These are phyloP conservation scores for Caenorhabditis remanei DNA, from an alignment of 1,140 invertebrate species.

Conservation along the genomic window DNA sequence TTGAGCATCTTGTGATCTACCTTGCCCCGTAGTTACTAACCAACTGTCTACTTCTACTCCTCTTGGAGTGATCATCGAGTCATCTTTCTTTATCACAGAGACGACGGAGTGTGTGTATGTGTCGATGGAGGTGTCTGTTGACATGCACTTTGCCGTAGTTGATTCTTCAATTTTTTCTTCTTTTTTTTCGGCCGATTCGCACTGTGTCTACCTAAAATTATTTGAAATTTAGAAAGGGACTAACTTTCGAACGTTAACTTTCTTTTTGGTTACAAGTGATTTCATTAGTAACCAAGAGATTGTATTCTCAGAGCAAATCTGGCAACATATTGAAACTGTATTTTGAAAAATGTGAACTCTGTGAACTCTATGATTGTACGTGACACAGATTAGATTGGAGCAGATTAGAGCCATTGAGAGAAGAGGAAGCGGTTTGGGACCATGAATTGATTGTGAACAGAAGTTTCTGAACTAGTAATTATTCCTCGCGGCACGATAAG, in stretches of 20 bases:
- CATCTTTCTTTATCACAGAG: background rate
- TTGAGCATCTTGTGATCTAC: constrained; percentile 52
- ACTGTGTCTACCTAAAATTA: background rate
- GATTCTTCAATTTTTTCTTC: constrained; percentile 13
- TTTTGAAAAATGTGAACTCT: too few species aligned
- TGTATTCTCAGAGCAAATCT: too few species aligned
- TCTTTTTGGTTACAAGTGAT: too few species aligned
- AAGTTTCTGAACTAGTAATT: too few species aligned
- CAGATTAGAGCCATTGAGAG: too few species aligned
- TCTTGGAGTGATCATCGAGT: constrained; percentile 28
- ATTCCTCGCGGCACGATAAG: too few species aligned
- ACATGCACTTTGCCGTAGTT: constrained; percentile 37
- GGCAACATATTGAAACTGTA: too few species aligned
- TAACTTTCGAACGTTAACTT: background rate
- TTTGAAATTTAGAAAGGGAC: background rate
- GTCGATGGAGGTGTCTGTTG: constrained; percentile 41
- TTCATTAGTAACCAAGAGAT: too few species aligned
- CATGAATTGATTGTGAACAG: too few species aligned
- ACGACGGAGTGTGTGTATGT: background rate
- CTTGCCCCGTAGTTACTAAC: background rate
- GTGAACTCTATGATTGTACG: too few species aligned
- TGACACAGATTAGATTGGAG: too few species aligned
- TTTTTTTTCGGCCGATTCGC: background rate
- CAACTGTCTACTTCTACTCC: constrained; percentile 10
- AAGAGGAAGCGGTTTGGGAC: too few species aligned